Percentiles rank a stretch among this genome's conserved stretches.
These are phyloP conservation scores for Chondrosia reniformis DNA, from an alignment of 37 sponge, comb jelly and placozoan species.

Conservation along the genomic window DNA sequence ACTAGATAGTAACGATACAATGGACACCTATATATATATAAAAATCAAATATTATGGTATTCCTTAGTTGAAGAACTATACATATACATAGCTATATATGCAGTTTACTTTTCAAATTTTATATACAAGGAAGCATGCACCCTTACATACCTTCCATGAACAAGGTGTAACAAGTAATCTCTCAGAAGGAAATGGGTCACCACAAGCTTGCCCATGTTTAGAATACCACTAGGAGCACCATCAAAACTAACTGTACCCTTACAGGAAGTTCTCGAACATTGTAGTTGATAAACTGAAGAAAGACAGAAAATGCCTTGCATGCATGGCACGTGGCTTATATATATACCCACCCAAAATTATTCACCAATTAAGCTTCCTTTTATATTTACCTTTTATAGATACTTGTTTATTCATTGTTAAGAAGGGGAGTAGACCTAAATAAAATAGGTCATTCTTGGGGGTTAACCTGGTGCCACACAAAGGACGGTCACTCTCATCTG, in stretches of 20 bases:
- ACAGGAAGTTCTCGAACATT: not conserved
- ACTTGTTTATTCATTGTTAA: not conserved
- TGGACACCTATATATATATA: not conserved
- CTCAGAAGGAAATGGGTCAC: conserved; percentile 3
- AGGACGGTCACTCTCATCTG: not conserved
- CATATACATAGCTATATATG: too few relatives aligned
- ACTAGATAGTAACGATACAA: conserved; percentile 15
- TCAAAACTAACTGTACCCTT: not conserved
- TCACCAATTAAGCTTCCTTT: not conserved
- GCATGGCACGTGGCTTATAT: not conserved
- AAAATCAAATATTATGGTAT: too few relatives aligned
- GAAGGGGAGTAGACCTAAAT: not conserved
- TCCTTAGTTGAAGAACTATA: too few relatives aligned
- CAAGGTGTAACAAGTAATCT: conserved; percentile 7
- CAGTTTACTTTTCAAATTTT: too few relatives aligned
- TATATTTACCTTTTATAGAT: not conserved
- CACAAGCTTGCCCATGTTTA: conserved; percentile 1
- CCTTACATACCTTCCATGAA: conserved; percentile 18
- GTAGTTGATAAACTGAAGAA: not conserved
- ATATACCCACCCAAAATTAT: not conserved
- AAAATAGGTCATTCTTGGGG: not conserved
- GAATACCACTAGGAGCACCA: not conserved
- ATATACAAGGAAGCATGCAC: too few relatives aligned
- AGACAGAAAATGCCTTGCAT: too few relatives aligned
- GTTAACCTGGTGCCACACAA: not conserved